These are phyloP conservation scores for Zhuqinia jingwanae DNA, from an alignment of 2,888 invertebrate species.

Conservation along the genomic window DNA sequence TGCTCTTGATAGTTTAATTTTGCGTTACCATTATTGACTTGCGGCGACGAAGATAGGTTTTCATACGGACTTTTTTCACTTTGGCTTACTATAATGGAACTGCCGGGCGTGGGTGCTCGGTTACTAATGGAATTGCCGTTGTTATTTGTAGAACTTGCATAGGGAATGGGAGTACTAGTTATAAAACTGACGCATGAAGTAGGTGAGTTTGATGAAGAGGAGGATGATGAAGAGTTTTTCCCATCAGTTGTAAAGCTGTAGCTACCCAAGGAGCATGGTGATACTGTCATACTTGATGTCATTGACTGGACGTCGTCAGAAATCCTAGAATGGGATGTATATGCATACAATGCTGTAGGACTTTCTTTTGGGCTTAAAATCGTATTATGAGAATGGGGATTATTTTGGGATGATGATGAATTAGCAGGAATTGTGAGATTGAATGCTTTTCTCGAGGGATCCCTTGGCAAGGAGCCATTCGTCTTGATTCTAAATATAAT, in stretches of 20 bases:
- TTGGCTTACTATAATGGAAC: constrained; percentile 26
- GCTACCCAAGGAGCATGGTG: constrained; percentile 54
- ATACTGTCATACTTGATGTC: constrained; percentile 54
- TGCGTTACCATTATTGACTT: neutral
- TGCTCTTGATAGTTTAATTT: constrained; percentile 39
- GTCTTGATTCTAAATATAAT: constrained; percentile 89
- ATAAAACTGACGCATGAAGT: constrained; percentile 68
- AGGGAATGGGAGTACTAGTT: constrained; percentile 72
- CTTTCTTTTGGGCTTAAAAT: constrained; percentile 40
- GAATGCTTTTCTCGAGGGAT: constrained; percentile 81
- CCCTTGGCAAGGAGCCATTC: constrained; percentile 92
- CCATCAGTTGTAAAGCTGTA: constrained; percentile 52
- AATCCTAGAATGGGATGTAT: constrained; percentile 28
- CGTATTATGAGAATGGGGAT: constrained; percentile 14
- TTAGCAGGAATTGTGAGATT: neutral
- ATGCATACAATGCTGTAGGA: constrained; percentile 38
- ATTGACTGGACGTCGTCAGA: constrained; percentile 53
- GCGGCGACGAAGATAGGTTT: constrained; percentile 79
- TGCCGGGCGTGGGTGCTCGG: constrained; percentile 38
- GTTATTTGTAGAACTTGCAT: constrained; percentile 25
- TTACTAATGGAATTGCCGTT: neutral
- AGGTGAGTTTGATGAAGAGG: constrained; percentile 64
- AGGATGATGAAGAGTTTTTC: constrained; percentile 35
- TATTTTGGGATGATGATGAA: constrained; percentile 27
- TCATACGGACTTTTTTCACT: constrained; percentile 80